Conservation (phyloP, 2,797 vertebrate genomes). For the Esox lucius region DNA sequence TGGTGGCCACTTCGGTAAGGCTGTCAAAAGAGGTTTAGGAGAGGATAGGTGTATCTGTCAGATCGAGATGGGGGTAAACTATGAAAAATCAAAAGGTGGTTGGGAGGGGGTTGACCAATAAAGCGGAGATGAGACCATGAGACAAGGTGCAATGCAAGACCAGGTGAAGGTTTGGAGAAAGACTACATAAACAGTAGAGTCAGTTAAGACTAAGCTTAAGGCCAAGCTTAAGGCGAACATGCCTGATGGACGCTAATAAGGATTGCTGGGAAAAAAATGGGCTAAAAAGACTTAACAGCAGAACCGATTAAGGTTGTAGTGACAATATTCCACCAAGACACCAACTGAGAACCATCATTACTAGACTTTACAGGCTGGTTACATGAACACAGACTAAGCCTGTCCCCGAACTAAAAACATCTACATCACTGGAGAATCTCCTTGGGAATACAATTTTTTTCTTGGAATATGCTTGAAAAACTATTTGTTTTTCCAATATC, state of each 20-base stretch:
- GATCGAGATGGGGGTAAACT: no score
- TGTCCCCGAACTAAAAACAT: not conserved
- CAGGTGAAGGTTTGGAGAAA: not conserved
- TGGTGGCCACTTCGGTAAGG: not conserved
- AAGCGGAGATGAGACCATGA: no score
- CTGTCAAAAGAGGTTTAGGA: not conserved
- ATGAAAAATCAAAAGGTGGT: no score
- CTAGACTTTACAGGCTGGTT: no score
- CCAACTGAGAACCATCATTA: slow-evolving; percentile 12
- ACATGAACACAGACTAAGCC: no score
- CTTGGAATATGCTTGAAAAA: no score
- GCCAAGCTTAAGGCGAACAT: not conserved
- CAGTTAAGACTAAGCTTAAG: not conserved
- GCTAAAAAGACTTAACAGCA: slow-evolving; percentile 36
- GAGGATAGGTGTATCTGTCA: not conserved
- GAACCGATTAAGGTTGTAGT: slow-evolving; percentile 25
- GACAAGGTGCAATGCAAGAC: not conserved
- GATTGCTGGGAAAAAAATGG: slow-evolving; percentile 41
- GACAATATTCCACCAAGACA: slow-evolving; percentile 34
- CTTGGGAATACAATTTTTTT: no score
- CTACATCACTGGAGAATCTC: not conserved
- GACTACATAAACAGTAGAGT: not conserved
- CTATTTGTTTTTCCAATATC: no score
- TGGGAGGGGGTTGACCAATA: no score
- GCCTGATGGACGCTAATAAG: slow-evolving; percentile 42